Evolutionary conservation across 1,140 invertebrate species (phyloP), one percentile per base, ranked within the genome.

Genomic region (Pararge aegeria): DNA sequence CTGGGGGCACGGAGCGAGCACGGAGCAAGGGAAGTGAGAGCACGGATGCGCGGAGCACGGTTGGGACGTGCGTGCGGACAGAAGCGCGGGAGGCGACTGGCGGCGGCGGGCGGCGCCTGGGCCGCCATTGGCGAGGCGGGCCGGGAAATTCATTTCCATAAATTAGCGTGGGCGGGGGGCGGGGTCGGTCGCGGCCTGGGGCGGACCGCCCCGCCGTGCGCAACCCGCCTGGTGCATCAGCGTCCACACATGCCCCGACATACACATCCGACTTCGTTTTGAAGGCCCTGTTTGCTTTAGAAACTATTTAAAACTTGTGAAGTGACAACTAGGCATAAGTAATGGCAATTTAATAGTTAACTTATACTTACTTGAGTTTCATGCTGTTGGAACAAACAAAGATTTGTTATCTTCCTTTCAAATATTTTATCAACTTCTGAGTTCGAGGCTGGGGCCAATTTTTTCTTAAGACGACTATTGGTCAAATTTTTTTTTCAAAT

Each of bases 61-160:
- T 42, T 20, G n/a, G 27, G 13, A 51, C 59, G 57, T 50, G 55
- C 50, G 54, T 44, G 40, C 10, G 38, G 29, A 19, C 37, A 16
- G 54, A 52, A 37, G 27, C 55, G 19, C 63, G 66, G 51, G 58
- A 50, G 54, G 52, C 34, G 20, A 56, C 54, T 58, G 53, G 42
- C 57, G 61, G 54, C 55, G 53, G 63, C 52, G 59, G 59, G 56
- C 63, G 59, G 51, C 40, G 50, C 34, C 21, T 29, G n/a, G 51
- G 53, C 55, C 58, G 66, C 66, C 58, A 69, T 69, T 65, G 66
- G 62, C 51, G 54, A 18, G 61, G 57, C 55, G 64, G 61, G 61
- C 54, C 51, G 61, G 54, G 48, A 52, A 55, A 59, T 12, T 19
- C 52, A 50, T 66, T 70, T 70, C 64, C 68, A 58, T 64, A 61